Evolutionary conservation across 2,797 vertebrate genomes (phyloP).

Genomic region (Lepilemur septentrionalis): DNA sequence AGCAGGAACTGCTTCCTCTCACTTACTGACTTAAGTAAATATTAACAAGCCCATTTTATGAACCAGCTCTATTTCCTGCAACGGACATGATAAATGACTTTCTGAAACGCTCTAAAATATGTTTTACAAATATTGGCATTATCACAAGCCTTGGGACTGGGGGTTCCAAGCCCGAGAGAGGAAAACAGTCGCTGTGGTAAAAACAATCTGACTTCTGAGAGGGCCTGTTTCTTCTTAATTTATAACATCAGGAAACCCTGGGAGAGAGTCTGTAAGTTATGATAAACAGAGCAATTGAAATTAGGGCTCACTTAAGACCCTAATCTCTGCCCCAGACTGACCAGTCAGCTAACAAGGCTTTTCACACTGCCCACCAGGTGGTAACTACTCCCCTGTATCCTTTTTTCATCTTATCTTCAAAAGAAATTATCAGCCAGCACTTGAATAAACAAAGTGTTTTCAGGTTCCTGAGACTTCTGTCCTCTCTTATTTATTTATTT

Average conservation of each 20-base stretch:
- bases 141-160: slow-evolving; percentile 1
- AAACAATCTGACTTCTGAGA: slow-evolving; percentile 1
- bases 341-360: neutral
- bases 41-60: neutral
- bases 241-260: neutral
- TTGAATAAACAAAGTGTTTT: neutral
- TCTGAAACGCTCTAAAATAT: neutral
- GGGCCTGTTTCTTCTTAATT: neutral
- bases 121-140: slow-evolving; percentile 8
- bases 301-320: neutral
- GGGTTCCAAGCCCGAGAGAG: neutral
- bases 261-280: neutral
- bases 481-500: neutral
- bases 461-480: neutral
- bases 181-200: neutral
- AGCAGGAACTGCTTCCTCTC: neutral
- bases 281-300: neutral
- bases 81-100: neutral
- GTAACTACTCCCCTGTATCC: neutral
- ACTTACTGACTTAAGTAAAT: neutral
- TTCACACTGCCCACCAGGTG: neutral
- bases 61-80: neutral
- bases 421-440: neutral
- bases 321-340: neutral
- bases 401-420: neutral